A percentile compares a stretch with the other conserved stretches of the same genome.
These are phyloP conservation scores for Microtus oregoni DNA, from an alignment of 2,113 vertebrate species.

Conservation along the genomic window DNA sequence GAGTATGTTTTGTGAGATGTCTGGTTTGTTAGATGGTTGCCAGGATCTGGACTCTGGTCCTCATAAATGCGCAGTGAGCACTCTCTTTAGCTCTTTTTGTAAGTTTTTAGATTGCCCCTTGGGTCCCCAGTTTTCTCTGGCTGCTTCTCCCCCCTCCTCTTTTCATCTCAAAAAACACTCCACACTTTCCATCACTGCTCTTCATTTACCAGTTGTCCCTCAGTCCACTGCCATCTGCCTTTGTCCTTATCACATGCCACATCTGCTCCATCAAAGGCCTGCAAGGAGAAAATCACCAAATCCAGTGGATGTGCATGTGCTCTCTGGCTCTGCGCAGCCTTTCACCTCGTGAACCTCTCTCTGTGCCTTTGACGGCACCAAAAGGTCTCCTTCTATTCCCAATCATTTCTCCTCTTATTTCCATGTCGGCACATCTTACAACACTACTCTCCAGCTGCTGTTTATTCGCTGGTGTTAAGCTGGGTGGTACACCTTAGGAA, in stretches of 20 bases:
- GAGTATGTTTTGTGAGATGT: not conserved
- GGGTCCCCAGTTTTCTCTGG: not conserved
- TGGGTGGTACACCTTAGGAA: not conserved
- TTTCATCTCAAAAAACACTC: not conserved
- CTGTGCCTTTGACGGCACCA: not conserved
- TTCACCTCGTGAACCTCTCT: not conserved
- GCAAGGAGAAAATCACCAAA: not conserved
- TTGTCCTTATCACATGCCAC: not conserved
- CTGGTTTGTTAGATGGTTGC: not conserved
- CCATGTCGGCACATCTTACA: not conserved
- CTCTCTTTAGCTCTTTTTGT: not conserved
- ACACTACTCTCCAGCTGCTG: not conserved
- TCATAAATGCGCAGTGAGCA: not conserved
- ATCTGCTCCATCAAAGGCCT: not conserved
- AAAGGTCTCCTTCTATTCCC: not conserved
- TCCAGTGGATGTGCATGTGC: too few species aligned
- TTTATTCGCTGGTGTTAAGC: not conserved
- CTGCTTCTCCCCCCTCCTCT: not conserved
- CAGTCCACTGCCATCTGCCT: not conserved
- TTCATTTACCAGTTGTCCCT: not conserved
- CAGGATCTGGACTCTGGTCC: not conserved
- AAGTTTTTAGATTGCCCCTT: not conserved
- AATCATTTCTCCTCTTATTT: not conserved
- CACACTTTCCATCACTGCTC: not conserved
- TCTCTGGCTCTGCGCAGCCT: not conserved